Base-by-base conservation (phyloP, 2,797 vertebrate genomes). In the Microtus agrestis region DNA sequence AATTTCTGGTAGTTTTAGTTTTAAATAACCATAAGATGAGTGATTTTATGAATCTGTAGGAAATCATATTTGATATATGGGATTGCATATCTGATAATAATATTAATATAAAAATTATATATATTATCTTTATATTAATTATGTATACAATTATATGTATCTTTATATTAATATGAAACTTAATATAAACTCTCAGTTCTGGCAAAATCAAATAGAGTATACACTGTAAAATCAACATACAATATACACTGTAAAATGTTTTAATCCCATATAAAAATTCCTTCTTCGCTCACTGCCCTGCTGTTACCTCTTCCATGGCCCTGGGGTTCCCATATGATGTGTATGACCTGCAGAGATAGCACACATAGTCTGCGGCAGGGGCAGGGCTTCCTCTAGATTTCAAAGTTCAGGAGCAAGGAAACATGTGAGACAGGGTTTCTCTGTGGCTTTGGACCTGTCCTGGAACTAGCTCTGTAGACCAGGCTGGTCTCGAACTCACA, bases 241-340 rank as follows among this genome's bases (percentile, higher is more conserved):
- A 48, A 37, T 69, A 76, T 69, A 77, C 9, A 23, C 9, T 37
- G 25, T 74, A 59, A 77, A 77, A 25, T 84, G 7, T 59, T 69
- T 59, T 76, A 85, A 56, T 86, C 21, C 31, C 25, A 12, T 6
- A 63, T 29, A 56, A 81, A 89, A 77, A 4, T 43, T 23, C 67
- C 31, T 56, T 21, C 3, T 67, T 59, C 2, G 13, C 13, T 37
- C 48, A 7, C 37, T 59, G 54, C 5, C 43, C 46, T 17, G 4
- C 17, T 17, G 9, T 2, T 5, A 17, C 5, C 6, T 71, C 51
- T 34, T 31, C 46, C 1, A 9, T 0, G 9, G 31, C 9, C 37
- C 86, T 71, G 27, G n/a, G 34, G 23, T 27, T 71, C 54, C 73
- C 9, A 7, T 25, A 67, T 21, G n/a, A 82, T 13, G 3, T 17